These are phyloP conservation scores for Esox lucius DNA, from an alignment of 2,797 vertebrate genomes.

Conservation along the genomic window DNA sequence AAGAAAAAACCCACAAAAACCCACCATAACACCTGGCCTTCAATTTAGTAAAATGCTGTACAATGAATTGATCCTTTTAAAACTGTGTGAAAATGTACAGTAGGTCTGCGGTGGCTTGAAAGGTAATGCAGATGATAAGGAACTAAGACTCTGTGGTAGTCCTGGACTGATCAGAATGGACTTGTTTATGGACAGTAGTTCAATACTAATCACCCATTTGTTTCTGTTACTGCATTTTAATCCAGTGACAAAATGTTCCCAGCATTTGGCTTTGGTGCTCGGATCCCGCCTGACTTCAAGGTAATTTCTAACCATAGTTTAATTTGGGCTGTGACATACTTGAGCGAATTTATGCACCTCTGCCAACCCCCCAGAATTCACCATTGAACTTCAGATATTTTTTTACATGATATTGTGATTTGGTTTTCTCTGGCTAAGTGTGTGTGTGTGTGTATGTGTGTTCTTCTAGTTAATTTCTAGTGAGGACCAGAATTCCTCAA, in stretches of 20 bases:
- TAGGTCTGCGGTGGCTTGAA: not conserved
- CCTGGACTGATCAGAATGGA: not conserved
- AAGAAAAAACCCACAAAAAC: too few relatives aligned
- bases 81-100: not conserved
- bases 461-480: not conserved
- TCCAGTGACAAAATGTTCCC: conserved; percentile 88
- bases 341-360: not conserved
- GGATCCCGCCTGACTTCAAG: conserved; percentile 84
- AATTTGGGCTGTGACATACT: not conserved
- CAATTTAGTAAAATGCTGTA: not conserved
- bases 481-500: too few relatives aligned
- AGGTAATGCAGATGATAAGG: not conserved
- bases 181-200: not conserved
- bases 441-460: conserved; percentile 4
- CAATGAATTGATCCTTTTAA: not conserved
- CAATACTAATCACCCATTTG: conserved; percentile 2
- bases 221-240: conserved; percentile 17
- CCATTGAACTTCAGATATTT: not conserved
- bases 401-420: not conserved
- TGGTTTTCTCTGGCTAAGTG: not conserved
- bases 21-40: too few relatives aligned
- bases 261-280: conserved; percentile 85
- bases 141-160: not conserved
- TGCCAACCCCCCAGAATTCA: not conserved
- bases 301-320: conserved; percentile 56